Evolutionary conservation across 2,113 vertebrate species (phyloP).

Genomic region (Dasyprocta punctata): DNA sequence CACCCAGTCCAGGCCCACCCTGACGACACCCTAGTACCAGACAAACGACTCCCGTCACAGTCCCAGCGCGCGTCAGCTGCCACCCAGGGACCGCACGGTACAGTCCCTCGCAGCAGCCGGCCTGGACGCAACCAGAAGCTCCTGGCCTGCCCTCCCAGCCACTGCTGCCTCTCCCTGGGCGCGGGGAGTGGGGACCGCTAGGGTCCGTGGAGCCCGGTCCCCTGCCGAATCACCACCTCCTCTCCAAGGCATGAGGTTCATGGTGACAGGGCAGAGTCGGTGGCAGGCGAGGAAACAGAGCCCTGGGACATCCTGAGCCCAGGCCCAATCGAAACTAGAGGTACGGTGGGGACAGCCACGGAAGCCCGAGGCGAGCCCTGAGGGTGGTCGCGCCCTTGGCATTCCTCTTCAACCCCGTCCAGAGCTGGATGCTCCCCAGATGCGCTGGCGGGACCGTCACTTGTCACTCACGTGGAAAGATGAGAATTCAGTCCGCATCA

Average conservation of each 20-base stretch:
- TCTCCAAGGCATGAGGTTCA: not conserved
- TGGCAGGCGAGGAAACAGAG: not conserved
- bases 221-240: not conserved
- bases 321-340: not conserved
- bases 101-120: not conserved
- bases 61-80: not conserved
- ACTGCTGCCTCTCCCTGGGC: accelerated
- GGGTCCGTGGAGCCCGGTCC: not conserved
- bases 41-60: not conserved
- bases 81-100: not conserved
- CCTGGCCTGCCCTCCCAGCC: not conserved
- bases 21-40: not conserved
- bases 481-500: not conserved
- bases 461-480: not conserved
- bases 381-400: not conserved
- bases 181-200: not conserved
- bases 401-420: not conserved
- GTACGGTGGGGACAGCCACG: not conserved
- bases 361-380: not conserved
- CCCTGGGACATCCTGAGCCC: not conserved
- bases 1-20: not conserved
- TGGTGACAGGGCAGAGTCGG: not conserved
- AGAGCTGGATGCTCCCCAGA: no score
- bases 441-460: no score
- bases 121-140: not conserved